A percentile compares a stretch with the other conserved stretches of the same genome.
Evolutionary conservation across 2,888 invertebrate genomes (phyloP).

Genomic region (Minunthozetes semirufus): DNA sequence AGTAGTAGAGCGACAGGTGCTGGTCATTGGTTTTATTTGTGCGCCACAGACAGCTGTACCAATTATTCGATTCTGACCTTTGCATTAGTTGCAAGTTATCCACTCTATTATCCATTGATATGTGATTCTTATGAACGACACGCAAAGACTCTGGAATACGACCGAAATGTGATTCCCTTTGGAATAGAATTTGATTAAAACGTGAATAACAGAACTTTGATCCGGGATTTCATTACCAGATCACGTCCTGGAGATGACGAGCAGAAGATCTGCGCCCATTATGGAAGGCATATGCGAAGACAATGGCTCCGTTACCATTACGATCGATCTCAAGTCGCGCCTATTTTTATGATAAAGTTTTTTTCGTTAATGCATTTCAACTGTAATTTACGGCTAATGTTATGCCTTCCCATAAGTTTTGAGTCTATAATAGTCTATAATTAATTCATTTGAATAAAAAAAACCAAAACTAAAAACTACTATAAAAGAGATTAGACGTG

Average conservation of each 20-base stretch:
- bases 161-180: conserved; percentile 51
- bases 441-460: too few species aligned
- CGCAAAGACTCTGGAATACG: conserved; percentile 52
- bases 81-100: conserved; percentile 51
- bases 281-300: conserved; percentile 51
- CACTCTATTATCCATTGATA: conserved; percentile 53
- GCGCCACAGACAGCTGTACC: conserved; percentile 19
- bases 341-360: conserved; percentile 42
- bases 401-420: too few species aligned
- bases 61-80: conserved; percentile 25
- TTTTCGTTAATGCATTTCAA: neutral
- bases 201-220: too few species aligned
- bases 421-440: too few species aligned
- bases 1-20: conserved; percentile 50
- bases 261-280: conserved; percentile 19
- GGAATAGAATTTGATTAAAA: too few species aligned
- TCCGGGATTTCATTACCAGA: too few species aligned
- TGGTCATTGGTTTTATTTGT: conserved; percentile 4
- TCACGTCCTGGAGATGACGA: conserved; percentile 28
- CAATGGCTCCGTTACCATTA: conserved; percentile 52
- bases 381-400: too few species aligned
- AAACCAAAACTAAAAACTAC: too few species aligned
- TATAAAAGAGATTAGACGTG: too few species aligned
- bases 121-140: conserved; percentile 52
- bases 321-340: conserved; percentile 52